Evolutionary conservation across 23 tunicate species (phyloP), one percentile per base, ranked within the genome.

Genomic region (Styela clava): DNA sequence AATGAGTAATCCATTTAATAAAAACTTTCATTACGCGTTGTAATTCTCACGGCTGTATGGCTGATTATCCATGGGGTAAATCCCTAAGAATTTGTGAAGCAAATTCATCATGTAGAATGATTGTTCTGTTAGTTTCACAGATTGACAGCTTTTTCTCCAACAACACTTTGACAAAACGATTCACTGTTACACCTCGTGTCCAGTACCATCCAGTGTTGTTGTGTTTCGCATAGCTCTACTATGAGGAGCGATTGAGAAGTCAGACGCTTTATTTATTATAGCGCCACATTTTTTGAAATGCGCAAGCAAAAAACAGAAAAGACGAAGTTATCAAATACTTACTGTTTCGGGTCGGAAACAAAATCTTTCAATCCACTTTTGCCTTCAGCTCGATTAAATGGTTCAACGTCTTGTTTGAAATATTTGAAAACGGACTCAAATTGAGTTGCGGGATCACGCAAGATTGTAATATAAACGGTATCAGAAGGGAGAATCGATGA

Each of bases 371-470:
- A 31, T 52, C 52, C 31, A 18, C 18, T 32, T n/a, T n/a, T n/a
- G n/a, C n/a, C n/a, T n/a, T n/a, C n/a, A 18, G 23, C 79, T 31
- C 33, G 31, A 0, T 21, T 27, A 24, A 74, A 74, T 21, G 79
- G 52, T 20, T 19, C 61, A 1, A 74, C 79, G 23, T 0, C 0
- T 19, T 30, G 19, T 23, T 34, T 74, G n/a, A 74, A 74, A 33
- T 74, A 74, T 20, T 25, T 25, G 61, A 24, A 74, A 20, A 74
- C 79, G 19, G 79, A 74, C 33, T 74, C 79, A 1, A 74, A 74
- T 24, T 74, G 79, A 32, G 79, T 74, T 22, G 79, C 79, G 24
- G 79, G 79, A 33, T 74, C 79, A 25, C 79, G 79, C 18, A 74
- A 32, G 1, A 74, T 0, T 16, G 79, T 74, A 0, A 74, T 22